Base-by-base conservation (phyloP, 2,113 vertebrate species). In the Zosterops pallidus region DNA sequence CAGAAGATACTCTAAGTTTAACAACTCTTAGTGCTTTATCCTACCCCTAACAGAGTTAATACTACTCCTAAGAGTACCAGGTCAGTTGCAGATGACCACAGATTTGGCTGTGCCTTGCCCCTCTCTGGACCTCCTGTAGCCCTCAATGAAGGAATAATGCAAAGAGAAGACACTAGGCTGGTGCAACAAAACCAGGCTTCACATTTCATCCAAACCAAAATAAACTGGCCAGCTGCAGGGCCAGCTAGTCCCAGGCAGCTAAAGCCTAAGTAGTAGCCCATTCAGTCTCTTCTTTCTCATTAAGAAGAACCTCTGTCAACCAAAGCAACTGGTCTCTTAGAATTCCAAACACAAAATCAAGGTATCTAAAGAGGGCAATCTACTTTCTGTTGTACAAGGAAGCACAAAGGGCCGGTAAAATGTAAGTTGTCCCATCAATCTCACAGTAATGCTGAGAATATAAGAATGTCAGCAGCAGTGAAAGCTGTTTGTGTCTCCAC, bases 1-100 rank as follows among this genome's bases (percentile, higher is more conserved):
- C 26, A 71, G 11, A 75, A 25, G 6, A 63, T 33, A 77, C 5
- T 55, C 22, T 7, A 42, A 23, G 18, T 44, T n/a, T 41, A 86
- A 39, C n/a, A 62, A 47, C 16, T 68, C 84, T 13, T 31, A 39
- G 5, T 44, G 13, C 4, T 57, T 70, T 47, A 81, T 47, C 7
- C 14, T 46, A 44, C 11, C n/a, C 20, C 56, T 39, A 78, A 49
- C 4, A 81, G 23, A 56, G 10, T 13, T 77, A 57, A 53, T 28
- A 69, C 7, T 25, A 47, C 37, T 72, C 23, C 23, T 72, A 20
- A 69, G 33, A 91, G 39, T 35, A 68, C 8, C 14, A 26, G 33
- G n/a, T 5, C 0, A 0, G 41, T 1, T 55, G 26, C 29, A 77
- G 57, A 8, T 46, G 28, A 20, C 14, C 24, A 65, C 15, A 83